These are phyloP conservation scores for Oreochromis aureus DNA, from an alignment of 2,113 vertebrate species.

Conservation along the genomic window DNA sequence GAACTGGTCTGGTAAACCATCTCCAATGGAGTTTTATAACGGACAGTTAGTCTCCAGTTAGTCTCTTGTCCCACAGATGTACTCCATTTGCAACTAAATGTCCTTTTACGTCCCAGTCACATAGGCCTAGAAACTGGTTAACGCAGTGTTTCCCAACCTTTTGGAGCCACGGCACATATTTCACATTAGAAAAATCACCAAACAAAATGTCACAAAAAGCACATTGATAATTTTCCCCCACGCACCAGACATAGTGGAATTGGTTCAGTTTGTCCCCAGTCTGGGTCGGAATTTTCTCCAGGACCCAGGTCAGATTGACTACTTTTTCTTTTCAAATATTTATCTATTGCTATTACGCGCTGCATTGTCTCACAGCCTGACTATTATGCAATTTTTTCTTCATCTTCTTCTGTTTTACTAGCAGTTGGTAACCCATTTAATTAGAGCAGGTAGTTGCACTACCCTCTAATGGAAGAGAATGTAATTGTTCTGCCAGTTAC, in stretches of 20 bases:
- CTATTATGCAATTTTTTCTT: not conserved
- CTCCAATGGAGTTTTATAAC: not conserved
- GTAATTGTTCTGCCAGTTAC: not conserved
- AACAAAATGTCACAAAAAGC: not conserved
- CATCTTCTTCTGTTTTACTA: not conserved
- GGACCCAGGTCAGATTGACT: not conserved
- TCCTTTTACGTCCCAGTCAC: not conserved
- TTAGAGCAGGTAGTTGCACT: not conserved
- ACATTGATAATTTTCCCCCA: not conserved
- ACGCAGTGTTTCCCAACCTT: no score
- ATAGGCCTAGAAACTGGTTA: not conserved
- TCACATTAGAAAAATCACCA: no score
- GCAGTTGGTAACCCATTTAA: not conserved
- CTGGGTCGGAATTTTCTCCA: not conserved
- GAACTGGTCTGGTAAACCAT: not conserved
- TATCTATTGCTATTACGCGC: rapidly evolving
- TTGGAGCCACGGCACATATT: no score
- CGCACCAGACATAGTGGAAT: rapidly evolving
- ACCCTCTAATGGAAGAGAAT: not conserved
- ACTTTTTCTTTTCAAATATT: not conserved
- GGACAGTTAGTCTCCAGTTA: not conserved
- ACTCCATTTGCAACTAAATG: not conserved
- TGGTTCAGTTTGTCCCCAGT: not conserved
- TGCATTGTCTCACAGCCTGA: not conserved
- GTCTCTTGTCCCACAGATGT: not conserved